Conservation (phyloP, 92 coral and sea anemone genomes). For the Galaxea fascicularis region DNA sequence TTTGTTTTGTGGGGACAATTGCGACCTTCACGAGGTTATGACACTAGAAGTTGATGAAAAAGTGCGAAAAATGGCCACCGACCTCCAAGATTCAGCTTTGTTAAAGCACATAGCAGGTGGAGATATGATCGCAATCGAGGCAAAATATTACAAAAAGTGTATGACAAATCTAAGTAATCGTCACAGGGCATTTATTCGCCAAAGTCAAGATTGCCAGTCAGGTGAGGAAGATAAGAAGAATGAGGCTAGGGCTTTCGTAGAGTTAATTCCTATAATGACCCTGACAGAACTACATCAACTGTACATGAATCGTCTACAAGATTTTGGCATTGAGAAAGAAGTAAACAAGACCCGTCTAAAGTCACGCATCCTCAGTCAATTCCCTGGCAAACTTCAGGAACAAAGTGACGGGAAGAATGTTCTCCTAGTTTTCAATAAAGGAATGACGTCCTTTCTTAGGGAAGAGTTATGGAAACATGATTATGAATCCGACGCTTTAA, state of each 20-base stretch:
- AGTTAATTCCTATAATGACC: conserved; percentile 25
- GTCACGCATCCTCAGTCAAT: conserved; percentile 19
- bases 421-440: conserved; percentile 54
- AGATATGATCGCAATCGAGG: too few relatives aligned
- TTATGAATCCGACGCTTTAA: conserved; percentile 53
- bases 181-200: not conserved
- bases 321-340: not conserved
- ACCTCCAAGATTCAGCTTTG: conserved; percentile 22
- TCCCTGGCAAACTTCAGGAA: too few relatives aligned
- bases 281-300: not conserved
- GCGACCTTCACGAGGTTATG: conserved; percentile 24
- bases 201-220: not conserved
- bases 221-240: conserved; percentile 37
- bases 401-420: conserved; percentile 53
- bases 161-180: conserved; percentile 26
- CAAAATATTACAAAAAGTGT: conserved; percentile 35
- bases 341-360: conserved; percentile 9
- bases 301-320: not conserved
- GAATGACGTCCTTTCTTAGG: conserved; percentile 46
- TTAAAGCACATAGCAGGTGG: conserved; percentile 8
- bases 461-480: conserved; percentile 43
- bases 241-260: conserved; percentile 53
- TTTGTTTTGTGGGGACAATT: conserved; percentile 29
- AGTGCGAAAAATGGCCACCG: conserved; percentile 21
- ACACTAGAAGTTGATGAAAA: conserved; percentile 26